Evolutionary conservation across 2,797 vertebrate species (phyloP).

Genomic region (Pyrocephalus nanus): DNA sequence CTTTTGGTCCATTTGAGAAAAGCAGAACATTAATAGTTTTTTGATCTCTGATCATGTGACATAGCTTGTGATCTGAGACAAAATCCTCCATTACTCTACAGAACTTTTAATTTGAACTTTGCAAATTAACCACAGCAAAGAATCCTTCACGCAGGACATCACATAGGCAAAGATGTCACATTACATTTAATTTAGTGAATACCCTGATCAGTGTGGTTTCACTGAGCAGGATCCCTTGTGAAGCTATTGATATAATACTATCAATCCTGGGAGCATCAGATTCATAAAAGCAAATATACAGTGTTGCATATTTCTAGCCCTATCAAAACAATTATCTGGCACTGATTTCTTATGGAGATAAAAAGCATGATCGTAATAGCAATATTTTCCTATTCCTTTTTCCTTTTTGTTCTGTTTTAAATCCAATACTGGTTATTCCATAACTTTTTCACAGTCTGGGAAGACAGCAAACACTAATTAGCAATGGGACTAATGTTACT

Average conservation of each 20-base stretch:
- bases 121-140: conserved; percentile 26
- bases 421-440: background rate
- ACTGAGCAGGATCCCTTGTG: background rate
- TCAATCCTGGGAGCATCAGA: background rate
- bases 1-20: background rate
- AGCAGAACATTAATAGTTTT: background rate
- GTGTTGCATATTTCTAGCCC: background rate
- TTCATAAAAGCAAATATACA: background rate
- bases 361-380: background rate
- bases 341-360: background rate
- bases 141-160: background rate
- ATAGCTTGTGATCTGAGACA: background rate
- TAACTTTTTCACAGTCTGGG: background rate
- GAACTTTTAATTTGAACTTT: conserved; percentile 18
- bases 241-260: background rate
- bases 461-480: background rate
- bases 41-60: background rate
- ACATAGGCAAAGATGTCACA: background rate
- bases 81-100: background rate
- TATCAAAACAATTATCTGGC: background rate
- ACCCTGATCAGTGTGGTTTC: background rate
- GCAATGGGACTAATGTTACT: background rate
- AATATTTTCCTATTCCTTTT: background rate
- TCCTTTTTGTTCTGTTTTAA: background rate
- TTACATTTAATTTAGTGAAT: background rate